A percentile compares a stretch with the other conserved stretches of the same genome.
Evolutionary conservation across 2,888 invertebrate genomes (phyloP).

Genomic region (Drosophila buzzatii): DNA sequence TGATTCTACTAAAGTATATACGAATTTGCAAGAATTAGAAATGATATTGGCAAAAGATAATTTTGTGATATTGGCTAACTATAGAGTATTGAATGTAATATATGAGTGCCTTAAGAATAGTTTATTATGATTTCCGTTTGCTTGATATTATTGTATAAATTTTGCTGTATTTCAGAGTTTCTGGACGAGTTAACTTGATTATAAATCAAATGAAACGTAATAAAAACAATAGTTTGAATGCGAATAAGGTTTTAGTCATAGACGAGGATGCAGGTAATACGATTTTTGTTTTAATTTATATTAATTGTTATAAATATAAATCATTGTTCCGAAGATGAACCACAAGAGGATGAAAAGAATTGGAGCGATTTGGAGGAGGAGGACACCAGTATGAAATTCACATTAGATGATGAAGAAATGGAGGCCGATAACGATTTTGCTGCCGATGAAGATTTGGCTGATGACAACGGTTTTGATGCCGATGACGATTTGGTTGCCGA

Average conservation of each 20-base stretch:
- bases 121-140: background rate
- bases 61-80: background rate
- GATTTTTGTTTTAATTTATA: background rate
- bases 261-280: slow-evolving; percentile 80
- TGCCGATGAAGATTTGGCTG: too few species aligned
- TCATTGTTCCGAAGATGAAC: slow-evolving; percentile 22
- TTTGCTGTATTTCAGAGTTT: slow-evolving; percentile 72
- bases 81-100: background rate
- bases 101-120: background rate
- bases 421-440: slow-evolving; percentile 50
- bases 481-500: slow-evolving; percentile 60
- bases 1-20: background rate
- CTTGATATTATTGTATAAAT: background rate
- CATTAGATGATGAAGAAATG: slow-evolving; percentile 44
- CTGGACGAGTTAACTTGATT: slow-evolving; percentile 83
- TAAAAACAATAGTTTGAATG: slow-evolving; percentile 77
- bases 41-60: background rate
- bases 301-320: background rate
- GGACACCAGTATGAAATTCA: slow-evolving; percentile 10
- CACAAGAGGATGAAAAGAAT: slow-evolving; percentile 34
- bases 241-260: slow-evolving; percentile 78
- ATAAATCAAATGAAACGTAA: slow-evolving; percentile 84
- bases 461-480: too few species aligned
- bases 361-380: slow-evolving; percentile 68
- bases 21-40: background rate